These are phyloP conservation scores for Tetraneura akinire DNA, from an alignment of 1,140 invertebrate genomes.

Conservation along the genomic window DNA sequence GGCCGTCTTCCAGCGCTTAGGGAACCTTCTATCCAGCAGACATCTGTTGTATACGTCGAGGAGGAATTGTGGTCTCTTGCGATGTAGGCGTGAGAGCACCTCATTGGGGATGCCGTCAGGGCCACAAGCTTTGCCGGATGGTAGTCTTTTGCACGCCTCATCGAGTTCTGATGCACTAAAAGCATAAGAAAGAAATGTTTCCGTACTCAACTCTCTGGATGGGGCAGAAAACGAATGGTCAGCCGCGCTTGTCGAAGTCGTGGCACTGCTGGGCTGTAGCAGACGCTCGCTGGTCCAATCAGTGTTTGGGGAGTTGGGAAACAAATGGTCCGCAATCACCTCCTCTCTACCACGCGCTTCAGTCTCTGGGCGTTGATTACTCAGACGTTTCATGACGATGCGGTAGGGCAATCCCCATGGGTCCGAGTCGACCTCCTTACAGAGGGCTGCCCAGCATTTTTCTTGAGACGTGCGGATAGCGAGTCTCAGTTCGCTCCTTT, in stretches of 20 bases:
- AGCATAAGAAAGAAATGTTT: too few species aligned
- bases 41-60: neutral
- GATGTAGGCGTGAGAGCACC: neutral
- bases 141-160: too few species aligned
- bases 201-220: too few species aligned
- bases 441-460: constrained; percentile 6
- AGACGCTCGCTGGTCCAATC: neutral
- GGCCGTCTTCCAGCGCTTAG: neutral
- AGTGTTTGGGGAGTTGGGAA: neutral
- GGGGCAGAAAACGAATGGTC: too few species aligned
- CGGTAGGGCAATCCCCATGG: constrained; percentile 7
- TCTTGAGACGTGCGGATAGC: neutral
- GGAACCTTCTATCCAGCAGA: neutral
- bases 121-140: too few species aligned
- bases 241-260: too few species aligned
- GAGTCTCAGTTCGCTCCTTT: neutral
- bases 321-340: neutral
- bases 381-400: neutral
- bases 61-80: neutral
- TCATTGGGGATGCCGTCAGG: too few species aligned
- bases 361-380: neutral
- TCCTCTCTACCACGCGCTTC: neutral
- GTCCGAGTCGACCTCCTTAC: neutral
- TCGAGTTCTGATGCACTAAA: too few species aligned
- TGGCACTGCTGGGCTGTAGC: too few species aligned